Evolutionary conservation across 2,888 invertebrate genomes (phyloP).

Genomic region (Timandra comae): DNA sequence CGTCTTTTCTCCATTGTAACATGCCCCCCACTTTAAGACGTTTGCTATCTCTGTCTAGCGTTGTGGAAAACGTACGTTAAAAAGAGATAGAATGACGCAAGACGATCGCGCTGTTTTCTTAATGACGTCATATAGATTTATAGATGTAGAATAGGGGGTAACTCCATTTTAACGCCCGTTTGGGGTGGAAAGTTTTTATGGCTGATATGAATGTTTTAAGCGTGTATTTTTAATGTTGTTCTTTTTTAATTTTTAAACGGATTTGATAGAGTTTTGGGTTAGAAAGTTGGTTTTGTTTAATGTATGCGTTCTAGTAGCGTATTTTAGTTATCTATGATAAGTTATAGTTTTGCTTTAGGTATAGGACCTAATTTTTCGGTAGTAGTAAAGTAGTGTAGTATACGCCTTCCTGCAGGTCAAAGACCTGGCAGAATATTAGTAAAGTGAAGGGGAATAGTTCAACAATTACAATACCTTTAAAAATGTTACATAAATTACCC

Average conservation of each 20-base stretch:
- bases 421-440: no score
- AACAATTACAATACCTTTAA: no score
- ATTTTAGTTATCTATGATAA: no score
- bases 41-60: slow-evolving; percentile 37
- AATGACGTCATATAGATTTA: slow-evolving; percentile 74
- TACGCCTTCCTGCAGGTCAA: no score
- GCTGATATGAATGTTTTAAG: slow-evolving; percentile 17
- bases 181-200: slow-evolving; percentile 56
- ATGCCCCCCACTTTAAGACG: slow-evolving; percentile 55
- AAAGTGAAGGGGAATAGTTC: no score
- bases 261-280: slow-evolving; percentile 3
- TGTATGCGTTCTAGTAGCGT: no score
- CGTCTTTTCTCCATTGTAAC: slow-evolving; percentile 75
- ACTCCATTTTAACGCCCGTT: slow-evolving; percentile 31
- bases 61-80: slow-evolving; percentile 33
- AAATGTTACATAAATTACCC: no score
- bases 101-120: slow-evolving; percentile 68
- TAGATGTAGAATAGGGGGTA: slow-evolving; percentile 56
- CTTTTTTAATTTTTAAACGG: neutral
- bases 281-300: no score
- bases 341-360: no score
- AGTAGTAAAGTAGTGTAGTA: no score
- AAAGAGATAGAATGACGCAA: slow-evolving; percentile 57
- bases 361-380: no score
- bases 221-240: slow-evolving; percentile 11